Conservation (phyloP, 2,888 invertebrate genomes). For the Orthonevra nobilis region DNA sequence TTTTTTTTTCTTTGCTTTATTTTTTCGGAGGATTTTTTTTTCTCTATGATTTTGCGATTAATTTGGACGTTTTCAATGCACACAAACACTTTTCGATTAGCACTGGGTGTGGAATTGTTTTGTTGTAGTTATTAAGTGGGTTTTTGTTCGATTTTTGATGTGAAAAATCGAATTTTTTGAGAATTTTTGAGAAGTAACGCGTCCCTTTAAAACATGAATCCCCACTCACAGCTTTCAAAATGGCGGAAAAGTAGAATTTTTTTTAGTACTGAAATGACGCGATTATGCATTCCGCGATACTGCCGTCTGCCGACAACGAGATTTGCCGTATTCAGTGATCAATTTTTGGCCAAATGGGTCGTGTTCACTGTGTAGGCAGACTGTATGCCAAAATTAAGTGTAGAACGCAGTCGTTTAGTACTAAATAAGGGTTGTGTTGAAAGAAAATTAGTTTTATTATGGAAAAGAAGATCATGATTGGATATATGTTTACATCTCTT, state of each 20-base stretch:
- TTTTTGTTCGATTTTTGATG: slow-evolving; percentile 54
- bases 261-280: slow-evolving; percentile 80
- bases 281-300: slow-evolving; percentile 72
- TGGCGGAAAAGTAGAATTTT: slow-evolving; percentile 78
- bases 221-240: slow-evolving; percentile 80
- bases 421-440: slow-evolving; percentile 26
- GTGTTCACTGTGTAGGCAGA: not conserved
- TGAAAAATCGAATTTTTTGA: slow-evolving; percentile 73
- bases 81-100: slow-evolving; percentile 60
- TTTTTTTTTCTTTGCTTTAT: slow-evolving; percentile 54
- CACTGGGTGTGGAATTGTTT: slow-evolving; percentile 56
- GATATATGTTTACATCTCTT: too few species aligned
- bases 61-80: slow-evolving; percentile 63
- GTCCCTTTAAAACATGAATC: slow-evolving; percentile 77
- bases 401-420: slow-evolving; percentile 29
- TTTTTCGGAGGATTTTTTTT: slow-evolving; percentile 54
- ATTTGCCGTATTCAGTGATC: slow-evolving; percentile 27
- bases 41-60: slow-evolving; percentile 45
- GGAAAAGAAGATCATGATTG: too few species aligned
- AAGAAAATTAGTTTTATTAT: not conserved
- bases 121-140: slow-evolving; percentile 44
- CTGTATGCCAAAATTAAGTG: not conserved
- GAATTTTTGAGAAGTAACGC: slow-evolving; percentile 78
- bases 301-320: slow-evolving; percentile 40
- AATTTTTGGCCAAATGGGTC: not conserved